Evolutionary conservation across 2,888 invertebrate genomes (phyloP).

Genomic region (Agonopterix heracliana): DNA sequence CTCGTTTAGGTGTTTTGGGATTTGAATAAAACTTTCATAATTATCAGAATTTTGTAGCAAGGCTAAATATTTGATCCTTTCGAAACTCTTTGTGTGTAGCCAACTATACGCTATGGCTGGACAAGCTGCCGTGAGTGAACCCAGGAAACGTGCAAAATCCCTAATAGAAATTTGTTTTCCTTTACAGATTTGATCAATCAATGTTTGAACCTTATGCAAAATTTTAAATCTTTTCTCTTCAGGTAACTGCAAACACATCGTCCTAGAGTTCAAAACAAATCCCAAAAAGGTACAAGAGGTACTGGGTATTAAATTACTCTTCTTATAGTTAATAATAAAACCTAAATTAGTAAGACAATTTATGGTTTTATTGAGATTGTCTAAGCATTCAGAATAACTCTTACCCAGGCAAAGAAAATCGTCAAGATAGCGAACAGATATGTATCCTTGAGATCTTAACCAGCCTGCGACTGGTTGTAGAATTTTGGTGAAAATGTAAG

Average conservation of each 20-base stretch:
- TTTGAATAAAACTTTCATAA: background rate
- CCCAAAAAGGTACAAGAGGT: slow-evolving; percentile 8
- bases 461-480: background rate
- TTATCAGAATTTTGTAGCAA: background rate
- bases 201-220: background rate
- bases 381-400: background rate
- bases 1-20: background rate
- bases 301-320: slow-evolving; percentile 3
- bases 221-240: background rate
- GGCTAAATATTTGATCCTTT: background rate
- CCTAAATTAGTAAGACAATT: slow-evolving; percentile 3
- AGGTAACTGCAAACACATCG: slow-evolving; percentile 5
- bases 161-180: slow-evolving; percentile 1
- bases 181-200: background rate
- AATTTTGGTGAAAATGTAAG: slow-evolving; percentile 1
- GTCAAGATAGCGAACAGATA: slow-evolving; percentile 1
- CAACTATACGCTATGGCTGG: slow-evolving; percentile 12
- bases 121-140: slow-evolving; percentile 6
- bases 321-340: slow-evolving; percentile 6
- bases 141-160: slow-evolving; percentile 8
- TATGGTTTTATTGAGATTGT: background rate
- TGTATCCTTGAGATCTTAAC: background rate
- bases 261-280: slow-evolving; percentile 6
- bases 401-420: slow-evolving; percentile 2
- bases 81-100: slow-evolving; percentile 9